Evolutionary conservation across 2,888 invertebrate species (phyloP).

Genomic region (Drosophila antonietae): DNA sequence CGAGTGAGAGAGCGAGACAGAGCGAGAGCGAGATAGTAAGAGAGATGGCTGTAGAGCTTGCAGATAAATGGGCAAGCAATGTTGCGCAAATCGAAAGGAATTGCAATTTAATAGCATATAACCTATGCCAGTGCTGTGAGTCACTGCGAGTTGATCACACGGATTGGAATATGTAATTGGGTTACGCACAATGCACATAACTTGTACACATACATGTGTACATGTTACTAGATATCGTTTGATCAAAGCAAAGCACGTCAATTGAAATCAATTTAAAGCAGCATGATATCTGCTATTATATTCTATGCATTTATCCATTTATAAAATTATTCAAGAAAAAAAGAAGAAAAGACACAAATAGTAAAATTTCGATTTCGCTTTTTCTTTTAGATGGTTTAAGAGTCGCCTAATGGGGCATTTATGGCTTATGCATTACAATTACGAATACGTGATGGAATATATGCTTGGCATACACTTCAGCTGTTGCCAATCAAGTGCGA

Average conservation of each 20-base stretch:
- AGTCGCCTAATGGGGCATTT: slow-evolving; percentile 13
- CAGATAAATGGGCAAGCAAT: slow-evolving; percentile 64
- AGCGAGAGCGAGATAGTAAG: background rate
- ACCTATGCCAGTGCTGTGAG: slow-evolving; percentile 53
- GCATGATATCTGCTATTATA: background rate
- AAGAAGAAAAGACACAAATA: background rate
- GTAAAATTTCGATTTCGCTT: background rate
- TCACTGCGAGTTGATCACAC: slow-evolving; percentile 10
- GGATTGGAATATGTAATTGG: slow-evolving; percentile 50
- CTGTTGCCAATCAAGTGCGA: slow-evolving; percentile 51
- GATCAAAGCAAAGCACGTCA: slow-evolving; percentile 13
- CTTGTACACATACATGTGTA: background rate
- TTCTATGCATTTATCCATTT: background rate
- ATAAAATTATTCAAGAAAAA: no score
- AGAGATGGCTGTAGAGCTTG: background rate
- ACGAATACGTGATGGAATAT: slow-evolving; percentile 25
- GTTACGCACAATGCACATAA: slow-evolving; percentile 28
- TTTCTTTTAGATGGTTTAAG: background rate
- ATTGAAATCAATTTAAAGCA: slow-evolving; percentile 10
- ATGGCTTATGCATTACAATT: slow-evolving; percentile 27
- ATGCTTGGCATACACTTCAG: slow-evolving; percentile 19
- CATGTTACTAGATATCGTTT: slow-evolving; percentile 38
- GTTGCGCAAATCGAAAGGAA: slow-evolving; percentile 74
- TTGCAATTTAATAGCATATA: slow-evolving; percentile 73
- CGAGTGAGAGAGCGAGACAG: background rate